Base-by-base conservation (phyloP, 1,140 invertebrate genomes). In the Trachymyrmex septentrionalis region DNA sequence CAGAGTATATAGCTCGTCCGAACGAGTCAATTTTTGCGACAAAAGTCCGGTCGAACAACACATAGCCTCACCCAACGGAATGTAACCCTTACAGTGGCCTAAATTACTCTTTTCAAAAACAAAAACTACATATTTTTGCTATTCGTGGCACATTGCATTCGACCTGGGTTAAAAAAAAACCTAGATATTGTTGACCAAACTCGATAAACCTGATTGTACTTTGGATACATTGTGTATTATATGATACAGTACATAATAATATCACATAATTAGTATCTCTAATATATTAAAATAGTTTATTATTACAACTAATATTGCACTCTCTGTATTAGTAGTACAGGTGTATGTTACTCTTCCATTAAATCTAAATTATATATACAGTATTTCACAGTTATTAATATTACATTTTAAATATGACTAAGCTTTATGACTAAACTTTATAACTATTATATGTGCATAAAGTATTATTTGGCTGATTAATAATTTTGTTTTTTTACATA, bases 21-120 rank as follows among this genome's bases (percentile, higher is more conserved):
- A 48, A 71, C 67, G 69, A 73, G 80, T 84, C 80, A 73, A 84
- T 84, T 84, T 84, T 84, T 75, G 69, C 69, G 80, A 84, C 80
- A 84, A 84, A 84, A 73, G 80, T 84, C 80, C 44, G n/a, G 34
- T 21, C 69, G 44, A 34, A 84, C 80, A 75, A 75, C 80, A 84
- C 55, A 57, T 38, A 7, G 34, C 80, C 67, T 38, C 34, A 3
- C 53, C 69, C 69, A 38, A 3, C 59, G 24, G 30, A 84, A 84
- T 84, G 69, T 84, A 75, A 63, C 69, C 69, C 55, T 73, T 84
- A 61, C 69, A 75, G 38, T n/a, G 55, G 24, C 57, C 55, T 38
- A 61, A 84, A 75, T 73, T 73, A 84, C 80, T 73, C 80, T 84
- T 84, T 44, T 73, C 55, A 57, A 12, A 19, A 34, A 84, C 69